Base-by-base conservation (phyloP, 1,140 invertebrate species). In the Calephelis virginiensis region DNA sequence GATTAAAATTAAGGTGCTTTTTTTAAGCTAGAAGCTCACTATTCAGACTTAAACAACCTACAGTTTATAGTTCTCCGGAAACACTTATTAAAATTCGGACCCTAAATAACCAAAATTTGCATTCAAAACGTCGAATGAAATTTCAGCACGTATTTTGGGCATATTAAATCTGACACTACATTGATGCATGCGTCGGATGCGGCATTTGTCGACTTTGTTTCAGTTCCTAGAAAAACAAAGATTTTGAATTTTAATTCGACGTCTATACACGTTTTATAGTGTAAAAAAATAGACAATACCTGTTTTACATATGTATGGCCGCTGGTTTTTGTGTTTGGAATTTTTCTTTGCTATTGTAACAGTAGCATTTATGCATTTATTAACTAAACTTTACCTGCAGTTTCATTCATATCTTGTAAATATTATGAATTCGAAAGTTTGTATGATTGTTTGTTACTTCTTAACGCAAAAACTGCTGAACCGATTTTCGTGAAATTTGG, bases 231-330 rank as follows among this genome's bases (percentile, higher is more conserved):
- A 62, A 72, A 74, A 70, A 69, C 46, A 14, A 71, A 74, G 66
- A 72, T 74, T n/a, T 72, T 69, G 70, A 77, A 77, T 77, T 60
- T 72, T 66, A 72, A 72, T 69, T 50, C 13, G 50, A 63, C 48
- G 45, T 53, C 65, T 74, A 72, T 43, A 68, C 75, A 74, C 72
- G 75, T 76, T 73, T 68, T 63, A 59, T 47, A 37, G 48, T 56
- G 53, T 61, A 59, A 61, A 61, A 64, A 73, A 67, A 67, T 63
- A 67, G 60, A 73, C 65, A 73, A 67, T 69, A 64, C 61, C 48
- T 38, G 40, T 14, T 64, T 64, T 53, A 47, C 43, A 48, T 47
- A 37, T 28, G 28, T 13, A 28, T 37, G 62, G 17, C 17, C 48
- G 45, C 12, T 37, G 37, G 46, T 49, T 46, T 43, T 46, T 61